Evolutionary conservation across 1,140 invertebrate species (phyloP).

Genomic region (Lepidurus apus): DNA sequence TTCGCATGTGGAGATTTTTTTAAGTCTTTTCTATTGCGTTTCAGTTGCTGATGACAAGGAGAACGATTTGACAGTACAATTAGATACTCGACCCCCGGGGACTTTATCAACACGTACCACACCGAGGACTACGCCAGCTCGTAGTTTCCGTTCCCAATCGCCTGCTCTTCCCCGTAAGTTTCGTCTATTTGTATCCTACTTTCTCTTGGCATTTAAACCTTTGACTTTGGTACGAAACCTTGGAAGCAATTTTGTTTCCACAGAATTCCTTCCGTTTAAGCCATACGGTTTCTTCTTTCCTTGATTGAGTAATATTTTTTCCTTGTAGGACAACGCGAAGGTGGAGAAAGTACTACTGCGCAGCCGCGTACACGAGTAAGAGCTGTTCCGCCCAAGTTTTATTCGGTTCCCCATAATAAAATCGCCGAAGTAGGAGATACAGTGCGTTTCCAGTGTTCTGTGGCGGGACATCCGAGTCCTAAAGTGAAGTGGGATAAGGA

Average conservation of each 20-base stretch:
- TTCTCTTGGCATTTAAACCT: neutral
- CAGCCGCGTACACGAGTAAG: constrained; percentile 36
- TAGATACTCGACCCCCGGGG: constrained; percentile 56
- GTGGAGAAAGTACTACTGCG: neutral
- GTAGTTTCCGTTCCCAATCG: constrained; percentile 46
- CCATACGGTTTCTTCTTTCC: neutral
- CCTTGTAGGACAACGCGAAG: neutral
- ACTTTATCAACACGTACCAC: constrained; percentile 62
- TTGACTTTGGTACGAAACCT: neutral
- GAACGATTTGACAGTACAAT: constrained; percentile 59
- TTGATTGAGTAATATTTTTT: neutral
- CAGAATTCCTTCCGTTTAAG: constrained; percentile 10
- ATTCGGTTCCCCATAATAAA: constrained; percentile 77
- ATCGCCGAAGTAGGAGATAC: constrained; percentile 76
- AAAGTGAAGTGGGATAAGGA: constrained; percentile 71
- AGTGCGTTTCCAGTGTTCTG: constrained; percentile 69
- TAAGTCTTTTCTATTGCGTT: constrained; percentile 34
- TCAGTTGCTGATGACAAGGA: constrained; percentile 74
- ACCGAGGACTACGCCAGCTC: constrained; percentile 59
- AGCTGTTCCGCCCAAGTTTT: constrained; percentile 68
- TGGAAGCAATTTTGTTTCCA: neutral
- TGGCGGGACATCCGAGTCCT: constrained; percentile 66
- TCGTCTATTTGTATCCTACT: neutral
- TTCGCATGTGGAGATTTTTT: too few species aligned
- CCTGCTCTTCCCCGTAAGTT: constrained; percentile 29